Conservation (phyloP, 1,140 invertebrate genomes). For the Acromyrmex charruanus region DNA sequence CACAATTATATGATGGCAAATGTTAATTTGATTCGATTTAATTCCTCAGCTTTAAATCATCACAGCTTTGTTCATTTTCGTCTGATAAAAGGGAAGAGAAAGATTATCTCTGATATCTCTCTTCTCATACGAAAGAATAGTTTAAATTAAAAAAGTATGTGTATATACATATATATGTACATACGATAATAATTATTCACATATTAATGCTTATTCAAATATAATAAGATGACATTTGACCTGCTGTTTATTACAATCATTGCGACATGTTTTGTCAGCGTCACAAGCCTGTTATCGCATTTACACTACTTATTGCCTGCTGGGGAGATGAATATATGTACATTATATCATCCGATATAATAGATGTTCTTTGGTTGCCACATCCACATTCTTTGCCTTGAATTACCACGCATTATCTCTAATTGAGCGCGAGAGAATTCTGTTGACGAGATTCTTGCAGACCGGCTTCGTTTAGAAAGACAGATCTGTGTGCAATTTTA, state of each 20-base stretch:
- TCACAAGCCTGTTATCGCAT: slow-evolving; percentile 1
- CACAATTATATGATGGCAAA: too few species aligned
- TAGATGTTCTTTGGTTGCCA: neutral
- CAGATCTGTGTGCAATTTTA: neutral
- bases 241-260: neutral
- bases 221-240: slow-evolving; percentile 63
- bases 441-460: neutral
- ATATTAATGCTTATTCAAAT: slow-evolving; percentile 29
- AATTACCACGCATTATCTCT: neutral
- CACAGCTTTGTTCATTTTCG: neutral
- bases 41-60: too few species aligned
- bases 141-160: neutral
- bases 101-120: neutral
- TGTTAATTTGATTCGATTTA: too few species aligned
- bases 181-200: too few species aligned
- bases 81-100: neutral
- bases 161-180: neutral
- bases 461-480: neutral
- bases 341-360: slow-evolving; percentile 7
- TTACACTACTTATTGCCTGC: neutral
- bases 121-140: neutral
- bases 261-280: slow-evolving; percentile 50
- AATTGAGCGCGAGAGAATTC: neutral
- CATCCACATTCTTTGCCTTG: neutral
- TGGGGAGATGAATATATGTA: neutral